Percentiles rank a stretch among this genome's conserved stretches.
phyloP scores from a whole-genome alignment of 2,113 vertebrate genomes.

The Puntigrus tetrazona region DNA sequence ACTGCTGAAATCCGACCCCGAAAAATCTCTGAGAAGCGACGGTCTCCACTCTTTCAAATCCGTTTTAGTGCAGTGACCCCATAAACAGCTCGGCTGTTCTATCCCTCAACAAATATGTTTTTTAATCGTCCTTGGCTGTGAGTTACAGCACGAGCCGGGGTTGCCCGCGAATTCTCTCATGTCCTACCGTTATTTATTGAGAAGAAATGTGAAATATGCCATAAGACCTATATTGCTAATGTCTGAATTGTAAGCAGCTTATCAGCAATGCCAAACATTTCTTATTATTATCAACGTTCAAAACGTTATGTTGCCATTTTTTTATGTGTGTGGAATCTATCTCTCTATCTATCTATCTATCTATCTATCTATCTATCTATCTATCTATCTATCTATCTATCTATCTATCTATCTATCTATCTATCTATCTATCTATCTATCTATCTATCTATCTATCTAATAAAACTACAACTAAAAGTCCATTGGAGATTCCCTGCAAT shows the following conservation, averaged over 20 bases:
- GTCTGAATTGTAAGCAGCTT: neutral
- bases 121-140: neutral
- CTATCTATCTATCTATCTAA: neutral
- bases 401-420: too few species aligned
- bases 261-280: neutral
- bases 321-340: too few species aligned
- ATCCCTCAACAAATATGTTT: slow-evolving; percentile 29
- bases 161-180: neutral
- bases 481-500: neutral
- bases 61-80: slow-evolving; percentile 41
- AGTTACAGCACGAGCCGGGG: neutral
- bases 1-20: slow-evolving; percentile 57
- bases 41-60: slow-evolving; percentile 40
- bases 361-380: too few species aligned
- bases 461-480: neutral
- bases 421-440: too few species aligned
- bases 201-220: neutral
- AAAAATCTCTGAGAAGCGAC: slow-evolving; percentile 38
- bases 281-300: neutral
- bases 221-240: neutral
- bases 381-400: too few species aligned
- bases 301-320: neutral
- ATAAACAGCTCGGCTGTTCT: slow-evolving; percentile 31
- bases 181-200: neutral
- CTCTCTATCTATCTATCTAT: too few species aligned